Evolutionary conservation across 2,113 vertebrate species (phyloP).

Genomic region (Oncorhynchus keta): DNA sequence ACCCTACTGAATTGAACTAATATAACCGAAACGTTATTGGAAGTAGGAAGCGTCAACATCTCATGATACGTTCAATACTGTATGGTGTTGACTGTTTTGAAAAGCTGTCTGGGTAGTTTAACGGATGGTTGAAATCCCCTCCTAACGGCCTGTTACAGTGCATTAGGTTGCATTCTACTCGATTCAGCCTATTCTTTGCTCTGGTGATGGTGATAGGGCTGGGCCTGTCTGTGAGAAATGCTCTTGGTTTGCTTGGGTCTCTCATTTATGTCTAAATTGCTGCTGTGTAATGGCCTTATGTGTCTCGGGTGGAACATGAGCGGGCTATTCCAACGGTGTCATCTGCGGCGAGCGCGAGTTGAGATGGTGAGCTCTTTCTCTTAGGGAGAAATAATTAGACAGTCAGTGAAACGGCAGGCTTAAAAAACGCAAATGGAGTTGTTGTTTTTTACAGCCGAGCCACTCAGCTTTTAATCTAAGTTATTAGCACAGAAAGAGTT

Average conservation of each 20-base stretch:
- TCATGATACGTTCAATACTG: not conserved
- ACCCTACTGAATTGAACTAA: constrained; percentile 30
- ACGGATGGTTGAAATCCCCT: constrained; percentile 3
- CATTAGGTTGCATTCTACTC: constrained; percentile 42
- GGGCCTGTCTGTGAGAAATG: constrained; percentile 54
- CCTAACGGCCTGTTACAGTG: constrained; percentile 45
- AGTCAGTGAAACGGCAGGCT: too few relatives aligned
- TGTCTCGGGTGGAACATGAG: constrained; percentile 26
- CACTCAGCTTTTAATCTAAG: not conserved
- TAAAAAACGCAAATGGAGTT: too few relatives aligned
- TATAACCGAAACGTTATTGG: not conserved
- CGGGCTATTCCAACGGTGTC: constrained; percentile 24
- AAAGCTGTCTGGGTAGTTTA: not conserved
- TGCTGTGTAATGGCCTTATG: constrained; percentile 30
- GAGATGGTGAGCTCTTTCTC: not conserved
- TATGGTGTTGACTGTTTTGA: not conserved
- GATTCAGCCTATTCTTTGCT: constrained; percentile 49
- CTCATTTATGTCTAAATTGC: constrained; percentile 52
- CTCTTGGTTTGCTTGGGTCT: constrained; percentile 20
- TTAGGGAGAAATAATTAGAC: constrained; percentile 18
- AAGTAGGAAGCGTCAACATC: not conserved
- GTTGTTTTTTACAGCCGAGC: too few relatives aligned
- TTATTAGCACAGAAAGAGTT: not conserved
- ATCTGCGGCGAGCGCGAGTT: constrained; percentile 18
- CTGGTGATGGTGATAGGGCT: constrained; percentile 19